These are phyloP conservation scores for Drosophila infuscata DNA, from an alignment of 2,888 invertebrate genomes.

Conservation along the genomic window DNA sequence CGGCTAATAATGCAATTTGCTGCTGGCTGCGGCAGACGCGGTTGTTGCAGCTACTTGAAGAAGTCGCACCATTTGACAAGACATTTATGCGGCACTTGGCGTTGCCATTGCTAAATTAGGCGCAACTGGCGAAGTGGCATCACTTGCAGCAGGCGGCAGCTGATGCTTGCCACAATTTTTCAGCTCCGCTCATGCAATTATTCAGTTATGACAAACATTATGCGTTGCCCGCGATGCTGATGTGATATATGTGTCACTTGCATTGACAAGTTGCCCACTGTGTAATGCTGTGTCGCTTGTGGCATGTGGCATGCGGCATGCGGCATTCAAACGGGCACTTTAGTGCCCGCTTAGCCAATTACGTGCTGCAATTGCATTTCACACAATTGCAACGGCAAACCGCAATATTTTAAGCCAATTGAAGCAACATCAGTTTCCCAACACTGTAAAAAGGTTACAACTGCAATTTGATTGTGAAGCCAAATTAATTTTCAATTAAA, in stretches of 20 bases:
- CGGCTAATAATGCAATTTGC: conserved; percentile 79
- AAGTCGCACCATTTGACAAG: conserved; percentile 80
- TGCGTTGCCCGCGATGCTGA: conserved; percentile 40
- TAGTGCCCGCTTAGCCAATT: conserved; percentile 43
- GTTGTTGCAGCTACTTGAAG: conserved; percentile 50
- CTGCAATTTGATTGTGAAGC: conserved; percentile 28
- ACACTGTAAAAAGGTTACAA: conserved; percentile 29
- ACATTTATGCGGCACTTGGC: conserved; percentile 80
- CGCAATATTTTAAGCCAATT: conserved; percentile 43
- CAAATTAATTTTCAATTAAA: conserved; percentile 34
- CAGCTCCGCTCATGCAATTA: conserved; percentile 59
- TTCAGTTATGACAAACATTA: conserved; percentile 76
- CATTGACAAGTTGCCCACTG: conserved; percentile 49
- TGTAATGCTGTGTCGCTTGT: conserved; percentile 29
- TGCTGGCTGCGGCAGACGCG: conserved; percentile 41
- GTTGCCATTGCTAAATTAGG: conserved; percentile 77
- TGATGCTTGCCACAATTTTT: conserved; percentile 26
- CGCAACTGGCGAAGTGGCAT: conserved; percentile 68
- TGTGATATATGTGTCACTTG: conserved; percentile 61
- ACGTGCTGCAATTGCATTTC: conserved; percentile 31
- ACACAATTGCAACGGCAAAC: conserved; percentile 28
- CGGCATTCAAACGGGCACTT: conserved; percentile 14
- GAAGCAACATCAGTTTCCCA: conserved; percentile 26
- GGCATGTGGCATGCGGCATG: conserved; percentile 39
- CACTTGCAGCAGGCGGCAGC: conserved; percentile 25